Percentiles rank a stretch among this genome's conserved stretches.
These are phyloP conservation scores for Rhabdornis inornatus DNA, from an alignment of 2,113 vertebrate species.

Conservation along the genomic window DNA sequence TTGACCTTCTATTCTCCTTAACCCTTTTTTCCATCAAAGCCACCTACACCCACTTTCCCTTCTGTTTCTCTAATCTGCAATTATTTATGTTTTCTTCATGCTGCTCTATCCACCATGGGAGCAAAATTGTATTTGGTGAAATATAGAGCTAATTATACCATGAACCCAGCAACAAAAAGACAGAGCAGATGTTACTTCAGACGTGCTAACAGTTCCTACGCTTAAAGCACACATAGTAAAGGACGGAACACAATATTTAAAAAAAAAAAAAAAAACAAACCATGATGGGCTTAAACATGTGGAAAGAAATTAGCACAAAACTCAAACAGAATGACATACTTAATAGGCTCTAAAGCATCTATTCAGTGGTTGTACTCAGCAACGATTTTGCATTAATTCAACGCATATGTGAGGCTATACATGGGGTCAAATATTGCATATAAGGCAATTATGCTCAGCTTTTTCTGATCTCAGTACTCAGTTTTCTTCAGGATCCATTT, in stretches of 20 bases:
- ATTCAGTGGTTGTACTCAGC: slow-evolving; percentile 63
- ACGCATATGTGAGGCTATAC: slow-evolving; percentile 54
- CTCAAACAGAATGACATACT: slow-evolving; percentile 67
- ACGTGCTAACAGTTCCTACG: slow-evolving; percentile 74
- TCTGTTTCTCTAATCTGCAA: slow-evolving; percentile 86
- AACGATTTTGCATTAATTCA: slow-evolving; percentile 68
- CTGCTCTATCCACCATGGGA: slow-evolving; percentile 79
- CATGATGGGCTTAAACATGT: slow-evolving; percentile 70
- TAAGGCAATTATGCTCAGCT: slow-evolving; percentile 9
- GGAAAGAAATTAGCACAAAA: slow-evolving; percentile 71
- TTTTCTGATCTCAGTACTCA: background rate
- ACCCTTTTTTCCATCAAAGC: slow-evolving; percentile 78
- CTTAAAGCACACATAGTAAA: slow-evolving; percentile 73
- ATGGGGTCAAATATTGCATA: slow-evolving; percentile 6
- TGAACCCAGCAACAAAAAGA: slow-evolving; percentile 82
- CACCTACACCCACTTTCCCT: slow-evolving; percentile 80
- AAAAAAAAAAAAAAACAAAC: slow-evolving; percentile 50
- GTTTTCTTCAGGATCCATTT: background rate
- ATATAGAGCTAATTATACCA: slow-evolving; percentile 85
- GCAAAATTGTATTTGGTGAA: slow-evolving; percentile 83
- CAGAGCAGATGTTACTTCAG: slow-evolving; percentile 85
- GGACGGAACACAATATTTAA: slow-evolving; percentile 41
- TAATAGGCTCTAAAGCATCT: slow-evolving; percentile 65
- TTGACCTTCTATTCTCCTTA: slow-evolving; percentile 82
- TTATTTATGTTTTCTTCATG: slow-evolving; percentile 86